Evolutionary conservation across 2,888 invertebrate genomes (phyloP), one percentile per base, ranked within the genome.

Genomic region (Palloptera scutellata): DNA sequence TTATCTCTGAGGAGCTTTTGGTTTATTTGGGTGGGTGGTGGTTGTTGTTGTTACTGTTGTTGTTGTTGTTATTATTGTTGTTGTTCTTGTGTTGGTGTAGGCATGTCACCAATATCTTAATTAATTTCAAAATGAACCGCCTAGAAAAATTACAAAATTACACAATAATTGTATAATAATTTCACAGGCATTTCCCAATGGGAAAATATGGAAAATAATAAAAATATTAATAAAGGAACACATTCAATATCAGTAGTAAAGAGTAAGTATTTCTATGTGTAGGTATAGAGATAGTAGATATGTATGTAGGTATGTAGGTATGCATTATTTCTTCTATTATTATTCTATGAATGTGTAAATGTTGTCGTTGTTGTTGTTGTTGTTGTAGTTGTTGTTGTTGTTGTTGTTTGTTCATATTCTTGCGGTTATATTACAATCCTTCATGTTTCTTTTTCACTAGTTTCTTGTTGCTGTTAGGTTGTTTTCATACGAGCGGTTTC

Each of bases 81-180:
- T 45, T 40, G 54, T 61, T 41, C 17, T 10, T 58, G 61, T 42
- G 19, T 68, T 20, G 53, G 40, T 62, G 58, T 67, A 58, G 42
- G 40, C 42, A 41, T 64, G 61, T 51, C 1, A 54, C n/a, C 43
- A 13, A 60, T n/a, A 45, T 12, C 54, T 71, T 64, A 72, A 70
- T 72, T 69, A 54, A 71, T 70, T 67, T 67, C 72, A 52, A 67
- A 67, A 52, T 40, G 19, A n/a, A 57, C 62, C 40, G 66, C 57
- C 66, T 62, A 43, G 15, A 53, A 53, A 53, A 53, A 53, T 53
- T 17, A 15, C 12, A n/a, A 53, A n/a, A 53, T 17, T 15, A 53
- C 19, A 53, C 48, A 13, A 48, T 13, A 48, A 48, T 48, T 48
- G 48, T 48, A 6, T 48, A 15, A 30, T 30, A 6, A 4, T 30